Conservation (phyloP, 2,113 vertebrate species). For the Platysternon megacephalum region DNA sequence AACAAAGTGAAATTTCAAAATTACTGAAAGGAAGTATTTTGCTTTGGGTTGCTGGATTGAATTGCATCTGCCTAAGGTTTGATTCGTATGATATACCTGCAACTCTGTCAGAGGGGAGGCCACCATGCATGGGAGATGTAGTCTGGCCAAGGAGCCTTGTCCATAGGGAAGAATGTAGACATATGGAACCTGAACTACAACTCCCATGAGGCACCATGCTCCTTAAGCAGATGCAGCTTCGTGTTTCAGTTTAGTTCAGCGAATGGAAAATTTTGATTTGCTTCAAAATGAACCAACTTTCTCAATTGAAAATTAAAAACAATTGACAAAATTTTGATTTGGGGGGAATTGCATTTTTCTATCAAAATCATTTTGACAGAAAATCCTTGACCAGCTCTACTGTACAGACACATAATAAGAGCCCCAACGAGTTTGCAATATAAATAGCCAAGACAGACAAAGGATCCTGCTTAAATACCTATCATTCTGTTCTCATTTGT, state of each 20-base stretch:
- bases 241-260: background rate
- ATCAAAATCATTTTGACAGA: no score
- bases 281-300: no score
- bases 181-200: background rate
- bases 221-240: background rate
- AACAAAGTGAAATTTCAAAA: background rate
- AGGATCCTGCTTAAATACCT: background rate
- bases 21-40: background rate
- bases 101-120: background rate
- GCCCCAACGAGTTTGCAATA: background rate
- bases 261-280: background rate
- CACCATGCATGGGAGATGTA: background rate
- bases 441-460: constrained; percentile 22
- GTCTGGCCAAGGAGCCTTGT: background rate
- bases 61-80: background rate
- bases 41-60: background rate
- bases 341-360: no score
- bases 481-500: background rate
- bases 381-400: no score
- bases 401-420: no score
- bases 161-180: background rate
- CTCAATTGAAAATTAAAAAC: no score
- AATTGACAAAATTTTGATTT: no score
- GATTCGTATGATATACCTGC: background rate
- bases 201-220: background rate